Evolutionary conservation across 2,797 vertebrate genomes (phyloP).

Genomic region (Sebastes paucispinis): DNA sequence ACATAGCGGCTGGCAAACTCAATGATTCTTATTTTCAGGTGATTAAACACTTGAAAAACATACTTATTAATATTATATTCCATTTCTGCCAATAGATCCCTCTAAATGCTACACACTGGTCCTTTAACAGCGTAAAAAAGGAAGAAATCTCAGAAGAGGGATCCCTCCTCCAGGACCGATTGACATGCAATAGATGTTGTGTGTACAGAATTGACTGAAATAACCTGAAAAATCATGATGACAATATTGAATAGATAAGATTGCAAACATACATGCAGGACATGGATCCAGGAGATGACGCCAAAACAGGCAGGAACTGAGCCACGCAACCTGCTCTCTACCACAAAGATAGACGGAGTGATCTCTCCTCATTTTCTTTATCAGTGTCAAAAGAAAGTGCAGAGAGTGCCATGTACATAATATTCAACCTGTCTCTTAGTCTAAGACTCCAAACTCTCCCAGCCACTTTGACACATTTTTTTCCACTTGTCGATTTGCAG

Average conservation of each 20-base stretch:
- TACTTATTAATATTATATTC: too few relatives aligned
- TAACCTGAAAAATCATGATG: neutral
- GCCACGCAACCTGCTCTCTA: neutral
- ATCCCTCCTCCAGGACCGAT: neutral
- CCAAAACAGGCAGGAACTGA: neutral
- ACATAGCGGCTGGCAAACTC: too few relatives aligned
- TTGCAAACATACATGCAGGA: neutral
- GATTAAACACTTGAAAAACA: too few relatives aligned
- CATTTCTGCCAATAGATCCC: too few relatives aligned
- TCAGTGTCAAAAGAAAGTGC: neutral
- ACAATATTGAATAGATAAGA: neutral
- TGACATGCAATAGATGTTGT: neutral
- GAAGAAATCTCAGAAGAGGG: too few relatives aligned
- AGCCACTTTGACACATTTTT: neutral
- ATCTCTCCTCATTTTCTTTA: neutral
- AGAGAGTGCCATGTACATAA: neutral
- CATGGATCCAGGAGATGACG: neutral
- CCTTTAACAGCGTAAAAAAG: too few relatives aligned
- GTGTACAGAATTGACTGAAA: neutral
- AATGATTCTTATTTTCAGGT: too few relatives aligned
- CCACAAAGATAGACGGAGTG: neutral
- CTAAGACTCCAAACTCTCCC: neutral
- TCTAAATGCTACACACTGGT: too few relatives aligned
- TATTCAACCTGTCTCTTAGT: neutral
- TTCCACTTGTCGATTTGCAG: neutral